Percentiles rank a stretch among this genome's conserved stretches.
Evolutionary conservation across 2,113 vertebrate genomes (phyloP).

Genomic region (Platycercus adscitus): DNA sequence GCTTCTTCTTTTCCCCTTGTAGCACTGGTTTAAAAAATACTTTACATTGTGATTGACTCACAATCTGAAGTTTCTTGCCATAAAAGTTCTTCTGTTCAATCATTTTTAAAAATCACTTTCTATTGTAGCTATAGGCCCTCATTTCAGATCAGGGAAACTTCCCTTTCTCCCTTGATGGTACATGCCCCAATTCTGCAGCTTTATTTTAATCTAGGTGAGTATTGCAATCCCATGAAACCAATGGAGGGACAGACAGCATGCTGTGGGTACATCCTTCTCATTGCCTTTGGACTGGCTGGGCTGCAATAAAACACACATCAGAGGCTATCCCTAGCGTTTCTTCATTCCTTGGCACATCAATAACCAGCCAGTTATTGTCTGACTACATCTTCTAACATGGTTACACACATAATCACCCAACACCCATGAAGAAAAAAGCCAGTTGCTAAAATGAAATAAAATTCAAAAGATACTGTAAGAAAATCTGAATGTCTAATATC

Average conservation of each 20-base stretch:
- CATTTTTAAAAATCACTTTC: neutral
- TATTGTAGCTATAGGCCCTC: neutral
- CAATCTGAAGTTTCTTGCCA: neutral
- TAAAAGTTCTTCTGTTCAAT: neutral
- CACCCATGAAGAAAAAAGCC: neutral
- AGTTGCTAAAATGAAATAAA: slow-evolving; percentile 34
- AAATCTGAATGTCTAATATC: slow-evolving; percentile 41
- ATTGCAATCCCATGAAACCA: neutral
- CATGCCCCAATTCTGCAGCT: neutral
- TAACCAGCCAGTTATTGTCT: neutral
- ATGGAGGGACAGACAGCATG: neutral
- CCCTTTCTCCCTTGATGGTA: neutral
- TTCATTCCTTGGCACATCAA: neutral
- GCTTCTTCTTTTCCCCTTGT: neutral
- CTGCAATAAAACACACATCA: fast-evolving
- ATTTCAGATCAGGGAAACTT: neutral
- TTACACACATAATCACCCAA: neutral
- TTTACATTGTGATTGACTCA: neutral
- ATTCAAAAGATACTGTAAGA: slow-evolving; percentile 13
- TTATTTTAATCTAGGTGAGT: neutral
- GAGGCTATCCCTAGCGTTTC: neutral
- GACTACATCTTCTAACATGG: neutral
- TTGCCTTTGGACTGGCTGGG: neutral
- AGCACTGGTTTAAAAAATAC: neutral
- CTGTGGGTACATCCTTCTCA: neutral